phyloP scores from a whole-genome alignment of 1,140 invertebrate species.

The Drosophila tsacasi region DNA sequence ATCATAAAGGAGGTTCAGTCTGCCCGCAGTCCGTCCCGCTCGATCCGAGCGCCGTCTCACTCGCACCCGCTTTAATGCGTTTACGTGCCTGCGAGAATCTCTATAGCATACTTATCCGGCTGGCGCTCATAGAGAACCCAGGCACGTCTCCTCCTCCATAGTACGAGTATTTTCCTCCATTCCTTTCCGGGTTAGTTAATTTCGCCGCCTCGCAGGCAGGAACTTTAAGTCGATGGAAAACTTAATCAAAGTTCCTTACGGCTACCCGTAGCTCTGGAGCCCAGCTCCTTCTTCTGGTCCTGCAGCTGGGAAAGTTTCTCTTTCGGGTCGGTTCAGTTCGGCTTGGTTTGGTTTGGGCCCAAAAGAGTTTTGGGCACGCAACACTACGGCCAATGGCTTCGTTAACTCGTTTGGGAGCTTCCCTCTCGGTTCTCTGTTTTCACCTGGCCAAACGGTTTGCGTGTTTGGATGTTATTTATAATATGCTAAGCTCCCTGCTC shows the following conservation, averaged over 20 bases:
- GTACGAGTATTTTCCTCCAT: slow-evolving; percentile 8
- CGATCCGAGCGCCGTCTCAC: not conserved
- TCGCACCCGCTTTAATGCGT: slow-evolving; percentile 53
- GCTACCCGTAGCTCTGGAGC: slow-evolving; percentile 10
- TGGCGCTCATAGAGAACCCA: slow-evolving; percentile 42
- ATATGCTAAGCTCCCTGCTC: slow-evolving; percentile 46
- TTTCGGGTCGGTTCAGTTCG: slow-evolving; percentile 12
- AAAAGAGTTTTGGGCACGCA: slow-evolving; percentile 63
- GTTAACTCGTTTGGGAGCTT: slow-evolving; percentile 63
- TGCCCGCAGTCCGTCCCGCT: slow-evolving; percentile 1
- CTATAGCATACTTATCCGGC: slow-evolving; percentile 71
- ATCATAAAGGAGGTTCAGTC: slow-evolving; percentile 66
- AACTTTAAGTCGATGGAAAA: slow-evolving; percentile 77
- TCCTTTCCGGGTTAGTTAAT: slow-evolving; percentile 73
- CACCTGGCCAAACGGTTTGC: slow-evolving; percentile 76
- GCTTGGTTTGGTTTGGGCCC: slow-evolving; percentile 25
- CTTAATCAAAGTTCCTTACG: slow-evolving; percentile 76
- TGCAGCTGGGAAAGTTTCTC: slow-evolving; percentile 41
- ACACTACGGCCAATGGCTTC: slow-evolving; percentile 53
- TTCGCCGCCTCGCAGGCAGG: slow-evolving; percentile 60
- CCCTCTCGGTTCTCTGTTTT: slow-evolving; percentile 24
- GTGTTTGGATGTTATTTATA: slow-evolving; percentile 81
- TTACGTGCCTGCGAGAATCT: slow-evolving; percentile 63
- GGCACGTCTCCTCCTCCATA: slow-evolving; percentile 46
- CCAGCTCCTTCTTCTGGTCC: slow-evolving; percentile 17